These are phyloP conservation scores for Andinoacara biseriatus DNA, from an alignment of 2,113 vertebrate species.

Conservation along the genomic window DNA sequence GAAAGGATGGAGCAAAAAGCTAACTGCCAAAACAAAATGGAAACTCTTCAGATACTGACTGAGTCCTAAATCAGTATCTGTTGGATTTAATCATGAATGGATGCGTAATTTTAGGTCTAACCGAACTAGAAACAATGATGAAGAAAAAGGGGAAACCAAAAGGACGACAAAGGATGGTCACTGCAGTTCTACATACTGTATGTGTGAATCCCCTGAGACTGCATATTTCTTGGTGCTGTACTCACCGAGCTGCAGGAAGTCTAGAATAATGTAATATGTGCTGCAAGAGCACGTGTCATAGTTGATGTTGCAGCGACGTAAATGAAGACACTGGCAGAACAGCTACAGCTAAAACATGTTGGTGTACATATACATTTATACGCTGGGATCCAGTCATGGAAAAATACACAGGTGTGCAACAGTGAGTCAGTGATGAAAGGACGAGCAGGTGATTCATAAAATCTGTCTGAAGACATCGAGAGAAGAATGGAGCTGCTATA, in stretches of 20 bases:
- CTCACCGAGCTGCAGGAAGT: not conserved
- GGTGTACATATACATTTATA: not conserved
- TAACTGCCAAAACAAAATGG: constrained; percentile 72
- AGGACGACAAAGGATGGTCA: not conserved
- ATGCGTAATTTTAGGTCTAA: not conserved
- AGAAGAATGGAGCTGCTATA: not conserved
- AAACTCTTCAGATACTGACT: not conserved
- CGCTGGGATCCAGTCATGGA: not conserved
- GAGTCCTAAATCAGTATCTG: constrained; percentile 51
- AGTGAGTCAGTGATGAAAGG: not conserved
- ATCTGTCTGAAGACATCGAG: not conserved
- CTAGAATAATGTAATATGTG: not conserved
- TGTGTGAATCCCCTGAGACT: rapidly evolving
- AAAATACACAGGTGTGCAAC: not conserved
- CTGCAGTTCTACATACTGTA: not conserved
- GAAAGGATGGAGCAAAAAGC: constrained; percentile 45
- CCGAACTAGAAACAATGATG: not conserved
- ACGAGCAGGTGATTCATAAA: not conserved
- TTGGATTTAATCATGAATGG: not conserved
- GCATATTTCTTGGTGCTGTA: not conserved
- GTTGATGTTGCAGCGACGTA: not conserved
- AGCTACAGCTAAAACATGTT: not conserved
- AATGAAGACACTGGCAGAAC: not conserved
- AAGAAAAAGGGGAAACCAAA: not conserved
- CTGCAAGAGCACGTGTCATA: not conserved